Evolutionary conservation across 2,888 invertebrate species (phyloP).

Genomic region (Oxycera nigricornis): DNA sequence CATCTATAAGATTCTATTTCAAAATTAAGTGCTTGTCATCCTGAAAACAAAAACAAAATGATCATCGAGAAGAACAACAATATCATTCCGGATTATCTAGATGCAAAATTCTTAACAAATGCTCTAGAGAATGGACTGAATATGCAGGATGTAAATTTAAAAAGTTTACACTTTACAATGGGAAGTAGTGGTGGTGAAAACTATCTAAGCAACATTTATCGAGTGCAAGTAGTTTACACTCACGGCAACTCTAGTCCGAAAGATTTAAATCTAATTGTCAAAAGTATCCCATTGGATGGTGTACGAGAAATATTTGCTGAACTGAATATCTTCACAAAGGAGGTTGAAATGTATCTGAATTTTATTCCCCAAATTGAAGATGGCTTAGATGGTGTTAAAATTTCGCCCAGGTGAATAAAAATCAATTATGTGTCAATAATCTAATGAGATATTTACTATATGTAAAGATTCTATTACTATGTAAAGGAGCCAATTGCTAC

Average conservation of each 20-base stretch:
- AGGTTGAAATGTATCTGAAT: slow-evolving; percentile 62
- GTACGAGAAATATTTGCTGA: slow-evolving; percentile 62
- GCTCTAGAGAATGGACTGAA: slow-evolving; percentile 58
- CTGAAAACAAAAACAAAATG: not conserved
- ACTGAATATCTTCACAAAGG: slow-evolving; percentile 61
- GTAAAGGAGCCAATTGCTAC: too few species aligned
- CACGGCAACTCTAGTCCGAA: slow-evolving; percentile 51
- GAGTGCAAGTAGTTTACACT: slow-evolving; percentile 49
- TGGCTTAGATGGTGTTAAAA: slow-evolving; percentile 58
- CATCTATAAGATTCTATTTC: not conserved
- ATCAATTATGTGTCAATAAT: not conserved
- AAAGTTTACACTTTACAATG: slow-evolving; percentile 55
- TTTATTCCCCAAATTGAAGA: slow-evolving; percentile 62
- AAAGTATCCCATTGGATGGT: slow-evolving; percentile 57
- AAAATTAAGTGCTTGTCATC: not conserved
- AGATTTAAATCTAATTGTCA: slow-evolving; percentile 57
- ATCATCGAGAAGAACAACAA: not conserved
- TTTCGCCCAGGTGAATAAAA: slow-evolving; percentile 55
- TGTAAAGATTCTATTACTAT: too few species aligned
- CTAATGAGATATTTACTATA: not conserved
- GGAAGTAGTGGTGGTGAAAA: slow-evolving; percentile 58
- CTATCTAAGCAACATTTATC: slow-evolving; percentile 59
- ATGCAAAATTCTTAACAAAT: slow-evolving; percentile 56
- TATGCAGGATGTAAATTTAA: slow-evolving; percentile 55
- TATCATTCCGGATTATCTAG: slow-evolving; percentile 32